Evolutionary conservation across 2,797 vertebrate species (phyloP), one percentile per base, ranked within the genome.

Genomic region (Enteromius anoplus): DNA sequence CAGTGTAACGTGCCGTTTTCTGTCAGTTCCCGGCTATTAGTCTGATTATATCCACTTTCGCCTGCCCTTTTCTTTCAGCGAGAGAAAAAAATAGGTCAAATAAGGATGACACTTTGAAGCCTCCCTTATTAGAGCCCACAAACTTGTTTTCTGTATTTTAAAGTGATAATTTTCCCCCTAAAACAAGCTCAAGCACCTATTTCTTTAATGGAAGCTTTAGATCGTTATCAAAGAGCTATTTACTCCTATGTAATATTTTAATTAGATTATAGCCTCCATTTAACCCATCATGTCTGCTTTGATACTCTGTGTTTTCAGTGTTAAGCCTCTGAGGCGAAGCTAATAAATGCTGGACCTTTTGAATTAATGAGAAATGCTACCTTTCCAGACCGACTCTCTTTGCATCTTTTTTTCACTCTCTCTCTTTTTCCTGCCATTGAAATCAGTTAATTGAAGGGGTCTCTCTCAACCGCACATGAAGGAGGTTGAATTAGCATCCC

Each of bases 181-280:
- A 92, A 93, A 94, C 94, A 95, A 92, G 92, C 93, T 95, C 89
- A 89, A 96, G 96, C 93, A 93, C 93, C 95, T 93, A 95, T 96
- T 96, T 96, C 94, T 96, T 93, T 95, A 97, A 97, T 97, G 96
- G 95, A 96, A 96, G 94, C 95, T 96, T 97, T 93, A 96, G 96
- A 96, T 96, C 95, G 95, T 96, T 97, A 97, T 99, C 97, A 99
- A 98, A 99, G 97, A 96, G 93, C 97, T 96, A 96, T 98, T 99
- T 99, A 96, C 95, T 94, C 92, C 88, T 93, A 94, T 95, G 95
- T 97, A 97, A 97, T 97, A 97, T 98, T 98, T 96, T 98, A 99
- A 99, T 99, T 97, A 97, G 97, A 97, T 97, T 97, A 97, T 96
- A 95, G 96, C 96, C 96, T 97, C 97, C 96, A 97, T 99, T 99